Evolutionary conservation across 2,888 invertebrate species (phyloP), one percentile per base, ranked within the genome.

Genomic region (Ochlodes sylvanus): DNA sequence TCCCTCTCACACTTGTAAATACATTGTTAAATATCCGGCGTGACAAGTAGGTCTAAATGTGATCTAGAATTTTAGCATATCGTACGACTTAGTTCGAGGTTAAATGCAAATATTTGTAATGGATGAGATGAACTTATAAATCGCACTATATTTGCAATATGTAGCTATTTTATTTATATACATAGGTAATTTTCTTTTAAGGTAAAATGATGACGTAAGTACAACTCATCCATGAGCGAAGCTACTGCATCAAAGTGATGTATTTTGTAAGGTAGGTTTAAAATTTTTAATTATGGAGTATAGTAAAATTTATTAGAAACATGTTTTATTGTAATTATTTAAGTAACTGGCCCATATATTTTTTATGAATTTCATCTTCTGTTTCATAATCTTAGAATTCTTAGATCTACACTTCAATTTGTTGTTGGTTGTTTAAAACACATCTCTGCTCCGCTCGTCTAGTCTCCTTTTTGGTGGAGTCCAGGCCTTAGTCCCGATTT

Each of bases 31-130:
- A 73, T 74, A 74, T 77, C 75, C 72, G 74, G 73, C 73, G 74
- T 76, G 73, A 78, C 73, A 74, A 75, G 77, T 79, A 80, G 79
- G 78, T 80, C 81, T 82, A 81, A 73, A 77, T 82, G 83, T 85
- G 85, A 84, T 85, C 79, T 83, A 84, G 80, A 81, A 80, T 77
- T 79, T 77, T 85, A 85, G 84, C 82, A 83, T 86, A 86, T 84
- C 83, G 75, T 77, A 78, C 70, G 77, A 81, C 75, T 77, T 72
- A 72, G 74, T 72, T 72, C 72, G 76, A 77, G 76, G 73, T 75
- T 79, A 74, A 75, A 75, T 69, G 60, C 54, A 61, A 42, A 68
- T 71, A 74, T 76, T 76, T 74, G 76, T 74, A 74, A 71, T 78
- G 81, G 81, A 84, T 85, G 85, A 78, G 83, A 71, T 84, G 84